Evolutionary conservation across 1,140 invertebrate species (phyloP).

Genomic region (Halesus radiatus): DNA sequence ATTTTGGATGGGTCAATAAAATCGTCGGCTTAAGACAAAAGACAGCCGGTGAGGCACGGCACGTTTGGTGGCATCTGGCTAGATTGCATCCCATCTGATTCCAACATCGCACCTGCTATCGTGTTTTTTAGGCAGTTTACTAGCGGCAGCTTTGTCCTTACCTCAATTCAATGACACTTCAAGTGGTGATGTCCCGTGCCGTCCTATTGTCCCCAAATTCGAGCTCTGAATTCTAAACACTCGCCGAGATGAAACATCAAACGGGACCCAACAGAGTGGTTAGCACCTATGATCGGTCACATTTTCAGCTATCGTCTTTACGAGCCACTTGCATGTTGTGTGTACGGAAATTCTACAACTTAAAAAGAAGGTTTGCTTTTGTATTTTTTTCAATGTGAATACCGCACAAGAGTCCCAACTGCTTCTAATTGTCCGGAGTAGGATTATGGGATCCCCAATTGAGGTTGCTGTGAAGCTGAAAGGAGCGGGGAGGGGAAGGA

Average conservation of each 20-base stretch:
- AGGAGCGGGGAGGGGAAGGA: no score
- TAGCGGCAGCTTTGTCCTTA: constrained; percentile 1
- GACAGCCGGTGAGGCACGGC: background rate
- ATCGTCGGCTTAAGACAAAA: constrained; percentile 14
- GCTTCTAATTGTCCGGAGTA: no score
- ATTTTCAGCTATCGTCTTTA: background rate
- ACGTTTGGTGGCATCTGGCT: background rate
- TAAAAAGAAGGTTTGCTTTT: no score
- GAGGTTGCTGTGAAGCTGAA: no score
- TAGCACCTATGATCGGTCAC: constrained; percentile 14
- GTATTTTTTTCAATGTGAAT: no score
- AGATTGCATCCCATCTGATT: background rate
- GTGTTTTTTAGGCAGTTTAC: background rate
- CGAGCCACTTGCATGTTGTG: no score
- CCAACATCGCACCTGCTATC: background rate
- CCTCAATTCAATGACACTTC: background rate
- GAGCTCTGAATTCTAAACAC: constrained; percentile 14
- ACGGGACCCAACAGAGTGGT: background rate
- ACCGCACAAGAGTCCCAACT: no score
- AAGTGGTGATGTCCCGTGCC: background rate
- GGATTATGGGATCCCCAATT: no score
- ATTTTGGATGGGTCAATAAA: background rate
- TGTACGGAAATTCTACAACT: no score
- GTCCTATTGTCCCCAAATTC: constrained; percentile 7
- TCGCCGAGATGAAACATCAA: constrained; percentile 2